These are phyloP conservation scores for Ennomos quercinarius DNA, from an alignment of 2,888 invertebrate genomes.

Conservation along the genomic window DNA sequence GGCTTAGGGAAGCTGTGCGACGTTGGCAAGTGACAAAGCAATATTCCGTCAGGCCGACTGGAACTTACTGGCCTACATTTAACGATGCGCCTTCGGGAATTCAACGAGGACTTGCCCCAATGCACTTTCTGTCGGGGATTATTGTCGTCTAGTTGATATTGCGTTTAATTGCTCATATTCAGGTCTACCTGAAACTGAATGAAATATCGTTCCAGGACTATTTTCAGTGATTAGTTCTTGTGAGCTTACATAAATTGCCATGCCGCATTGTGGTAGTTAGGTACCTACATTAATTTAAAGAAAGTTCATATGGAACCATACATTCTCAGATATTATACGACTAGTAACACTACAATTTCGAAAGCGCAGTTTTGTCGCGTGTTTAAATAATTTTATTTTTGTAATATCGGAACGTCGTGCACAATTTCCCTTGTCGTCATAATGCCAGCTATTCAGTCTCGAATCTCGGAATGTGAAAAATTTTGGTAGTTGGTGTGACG, in stretches of 20 bases:
- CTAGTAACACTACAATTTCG: constrained; percentile 34
- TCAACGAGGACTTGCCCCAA: constrained; percentile 73
- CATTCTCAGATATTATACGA: constrained; percentile 30
- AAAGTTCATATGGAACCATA: constrained; percentile 15
- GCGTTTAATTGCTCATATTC: constrained; percentile 26
- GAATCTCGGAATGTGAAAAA: constrained; percentile 76
- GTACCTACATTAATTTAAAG: constrained; percentile 6
- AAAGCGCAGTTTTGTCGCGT: constrained; percentile 47
- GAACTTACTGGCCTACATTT: constrained; percentile 83
- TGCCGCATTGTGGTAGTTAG: neutral
- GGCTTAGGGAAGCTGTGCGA: constrained; percentile 79
- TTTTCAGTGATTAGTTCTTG: neutral
- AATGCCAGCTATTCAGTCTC: constrained; percentile 70
- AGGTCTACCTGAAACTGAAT: constrained; percentile 7
- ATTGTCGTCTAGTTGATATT: constrained; percentile 63
- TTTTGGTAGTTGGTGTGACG: constrained; percentile 57
- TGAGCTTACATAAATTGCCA: neutral
- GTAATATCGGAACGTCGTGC: constrained; percentile 59
- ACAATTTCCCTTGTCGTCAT: constrained; percentile 64
- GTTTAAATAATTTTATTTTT: constrained; percentile 67
- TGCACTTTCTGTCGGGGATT: constrained; percentile 73
- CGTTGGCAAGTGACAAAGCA: constrained; percentile 84
- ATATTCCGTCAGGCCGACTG: constrained; percentile 74
- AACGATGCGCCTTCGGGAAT: constrained; percentile 79
- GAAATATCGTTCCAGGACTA: neutral